Percentiles rank a stretch among this genome's conserved stretches.
phyloP scores from a whole-genome alignment of 2,888 invertebrate genomes.

The Argyresthia goedartella region DNA sequence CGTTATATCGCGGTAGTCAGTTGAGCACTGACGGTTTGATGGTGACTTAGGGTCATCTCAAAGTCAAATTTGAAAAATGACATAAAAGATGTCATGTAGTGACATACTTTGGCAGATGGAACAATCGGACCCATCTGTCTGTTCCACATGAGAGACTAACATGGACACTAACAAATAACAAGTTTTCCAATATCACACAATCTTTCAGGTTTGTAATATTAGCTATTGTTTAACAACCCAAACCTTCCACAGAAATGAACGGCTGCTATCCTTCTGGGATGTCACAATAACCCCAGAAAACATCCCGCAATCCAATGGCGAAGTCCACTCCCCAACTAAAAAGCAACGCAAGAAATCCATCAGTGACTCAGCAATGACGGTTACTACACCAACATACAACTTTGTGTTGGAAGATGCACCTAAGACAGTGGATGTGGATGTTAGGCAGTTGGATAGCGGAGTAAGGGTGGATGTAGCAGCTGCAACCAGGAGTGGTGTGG shows the following conservation, averaged over 20 bases:
- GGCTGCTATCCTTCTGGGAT: conserved; percentile 60
- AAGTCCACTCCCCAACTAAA: conserved; percentile 39
- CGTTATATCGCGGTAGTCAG: no score
- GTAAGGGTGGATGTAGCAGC: conserved; percentile 62
- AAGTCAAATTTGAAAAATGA: no score
- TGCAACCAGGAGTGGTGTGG: conserved; percentile 81
- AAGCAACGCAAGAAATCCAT: conserved; percentile 41
- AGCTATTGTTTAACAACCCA: no score
- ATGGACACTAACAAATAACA: no score
- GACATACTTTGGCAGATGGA: no score
- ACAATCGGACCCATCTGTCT: no score
- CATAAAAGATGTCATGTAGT: no score
- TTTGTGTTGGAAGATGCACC: conserved; percentile 80
- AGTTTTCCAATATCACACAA: no score
- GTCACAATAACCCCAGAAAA: conserved; percentile 42
- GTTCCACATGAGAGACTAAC: no score
- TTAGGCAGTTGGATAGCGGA: conserved; percentile 60
- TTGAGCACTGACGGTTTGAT: no score
- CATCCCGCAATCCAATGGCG: conserved; percentile 36
- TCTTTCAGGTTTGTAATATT: not conserved
- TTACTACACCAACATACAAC: conserved; percentile 53
- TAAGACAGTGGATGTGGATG: conserved; percentile 50
- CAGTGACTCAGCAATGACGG: conserved; percentile 10
- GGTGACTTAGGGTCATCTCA: no score
- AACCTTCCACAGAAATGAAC: conserved; percentile 41